Conservation (phyloP, 2,888 invertebrate genomes). For the Drosophila sordidula region DNA sequence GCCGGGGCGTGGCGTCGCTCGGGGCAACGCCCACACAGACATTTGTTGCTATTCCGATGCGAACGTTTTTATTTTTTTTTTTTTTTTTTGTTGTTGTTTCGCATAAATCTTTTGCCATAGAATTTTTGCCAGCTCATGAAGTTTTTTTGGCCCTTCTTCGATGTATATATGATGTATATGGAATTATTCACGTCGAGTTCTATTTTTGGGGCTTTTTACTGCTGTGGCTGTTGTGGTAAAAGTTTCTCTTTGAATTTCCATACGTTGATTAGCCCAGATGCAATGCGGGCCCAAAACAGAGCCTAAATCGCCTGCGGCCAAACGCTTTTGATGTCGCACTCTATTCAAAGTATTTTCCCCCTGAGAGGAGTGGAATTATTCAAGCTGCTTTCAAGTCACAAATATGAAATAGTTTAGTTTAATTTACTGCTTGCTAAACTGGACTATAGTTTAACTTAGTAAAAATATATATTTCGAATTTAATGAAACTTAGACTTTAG, state of each 20-base stretch:
- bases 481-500: too few species aligned
- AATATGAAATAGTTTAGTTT: too few species aligned
- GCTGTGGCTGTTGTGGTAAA: background rate
- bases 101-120: conserved; percentile 35
- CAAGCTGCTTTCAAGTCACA: background rate
- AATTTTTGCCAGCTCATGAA: conserved; percentile 25
- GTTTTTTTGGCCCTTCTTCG: conserved; percentile 10
- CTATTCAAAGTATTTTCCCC: conserved; percentile 6
- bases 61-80: background rate
- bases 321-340: conserved; percentile 27
- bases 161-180: conserved; percentile 3
- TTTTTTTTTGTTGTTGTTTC: conserved; percentile 7
- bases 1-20: conserved; percentile 2
- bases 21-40: conserved; percentile 27
- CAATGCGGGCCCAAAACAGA: background rate
- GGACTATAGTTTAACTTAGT: too few species aligned
- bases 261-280: conserved; percentile 9
- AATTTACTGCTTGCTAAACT: too few species aligned
- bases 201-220: background rate
- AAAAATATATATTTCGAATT: too few species aligned
- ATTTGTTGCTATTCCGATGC: background rate
- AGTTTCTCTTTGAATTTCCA: conserved; percentile 16
- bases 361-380: background rate
- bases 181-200: conserved; percentile 19
- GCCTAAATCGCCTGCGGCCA: conserved; percentile 9